Conservation (phyloP, 2,797 vertebrate genomes). For the Hippoglossus hippoglossus region DNA sequence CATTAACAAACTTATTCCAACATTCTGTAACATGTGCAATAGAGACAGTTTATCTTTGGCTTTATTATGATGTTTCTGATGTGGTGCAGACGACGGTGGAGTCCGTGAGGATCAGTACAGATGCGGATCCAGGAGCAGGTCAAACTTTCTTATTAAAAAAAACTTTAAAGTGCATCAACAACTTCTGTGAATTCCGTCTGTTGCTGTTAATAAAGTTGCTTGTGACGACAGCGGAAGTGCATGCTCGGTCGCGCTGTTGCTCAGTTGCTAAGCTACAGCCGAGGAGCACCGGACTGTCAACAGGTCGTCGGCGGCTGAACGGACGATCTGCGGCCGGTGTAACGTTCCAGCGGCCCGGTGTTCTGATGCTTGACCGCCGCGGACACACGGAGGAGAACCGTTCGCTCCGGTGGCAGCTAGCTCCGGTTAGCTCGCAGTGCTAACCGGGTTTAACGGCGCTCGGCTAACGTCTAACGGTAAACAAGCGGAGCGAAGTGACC, state of each 20-base stretch:
- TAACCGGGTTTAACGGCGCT: background rate
- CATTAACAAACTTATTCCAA: no score
- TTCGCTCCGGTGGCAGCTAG: background rate
- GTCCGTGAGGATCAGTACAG: no score
- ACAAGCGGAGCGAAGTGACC: background rate
- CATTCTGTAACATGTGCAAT: no score
- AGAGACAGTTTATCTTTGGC: no score
- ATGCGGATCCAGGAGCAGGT: no score
- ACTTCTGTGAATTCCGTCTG: no score
- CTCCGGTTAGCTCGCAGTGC: background rate
- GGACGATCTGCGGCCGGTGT: background rate
- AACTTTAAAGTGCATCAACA: no score
- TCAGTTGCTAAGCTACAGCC: constrained; percentile 72
- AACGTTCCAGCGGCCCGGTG: no score
- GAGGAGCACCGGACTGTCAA: constrained; percentile 32
- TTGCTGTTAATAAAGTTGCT: background rate
- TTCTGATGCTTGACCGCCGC: constrained; percentile 5
- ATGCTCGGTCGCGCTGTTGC: background rate
- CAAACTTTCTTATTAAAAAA: no score
- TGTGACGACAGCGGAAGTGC: constrained; percentile 54
- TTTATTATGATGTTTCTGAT: no score
- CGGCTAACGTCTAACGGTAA: no score
- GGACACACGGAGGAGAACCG: background rate
- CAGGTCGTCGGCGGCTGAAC: constrained; percentile 11
- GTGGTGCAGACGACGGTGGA: no score